Percentiles rank a stretch among this genome's conserved stretches.
Evolutionary conservation across 2,888 invertebrate species (phyloP).

Genomic region (Napeogenes sylphis): DNA sequence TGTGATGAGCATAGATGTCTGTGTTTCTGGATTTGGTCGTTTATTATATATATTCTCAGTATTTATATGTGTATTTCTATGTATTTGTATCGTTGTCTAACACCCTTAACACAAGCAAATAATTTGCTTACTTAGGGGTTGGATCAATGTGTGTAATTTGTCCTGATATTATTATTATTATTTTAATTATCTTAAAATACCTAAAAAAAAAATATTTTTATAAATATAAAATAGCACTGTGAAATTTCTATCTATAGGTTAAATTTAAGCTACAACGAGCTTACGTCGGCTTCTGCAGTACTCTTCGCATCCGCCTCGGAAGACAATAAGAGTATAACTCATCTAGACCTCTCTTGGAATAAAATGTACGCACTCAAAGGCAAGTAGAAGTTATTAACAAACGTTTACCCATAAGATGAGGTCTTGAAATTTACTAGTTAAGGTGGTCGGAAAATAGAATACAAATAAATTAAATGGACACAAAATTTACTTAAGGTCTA

Average conservation of each 20-base stretch:
- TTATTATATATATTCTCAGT: too few relatives aligned
- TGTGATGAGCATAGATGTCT: too few relatives aligned
- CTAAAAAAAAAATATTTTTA: not conserved
- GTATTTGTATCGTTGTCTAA: too few relatives aligned
- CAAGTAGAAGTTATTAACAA: slow-evolving; percentile 26
- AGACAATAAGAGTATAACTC: slow-evolving; percentile 38
- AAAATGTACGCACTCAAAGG: slow-evolving; percentile 33
- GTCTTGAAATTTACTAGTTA: slow-evolving; percentile 23
- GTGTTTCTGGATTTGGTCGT: too few relatives aligned
- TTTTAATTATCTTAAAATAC: not conserved
- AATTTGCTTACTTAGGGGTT: too few relatives aligned
- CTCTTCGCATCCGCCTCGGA: slow-evolving; percentile 30
- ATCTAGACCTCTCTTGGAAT: slow-evolving; percentile 51
- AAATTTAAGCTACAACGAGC: slow-evolving; percentile 29
- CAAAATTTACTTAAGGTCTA: too few relatives aligned
- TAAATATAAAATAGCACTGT: not conserved
- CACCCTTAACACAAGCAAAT: too few relatives aligned
- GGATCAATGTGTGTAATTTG: too few relatives aligned
- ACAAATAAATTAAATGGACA: too few relatives aligned
- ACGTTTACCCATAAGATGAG: slow-evolving; percentile 25
- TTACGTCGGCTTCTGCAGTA: slow-evolving; percentile 24
- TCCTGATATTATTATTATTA: too few relatives aligned
- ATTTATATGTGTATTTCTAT: too few relatives aligned
- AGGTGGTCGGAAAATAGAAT: not conserved
- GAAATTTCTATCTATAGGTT: slow-evolving; percentile 23